Evolutionary conservation across 2,888 invertebrate genomes (phyloP).

Genomic region (Blastobasis adustella): DNA sequence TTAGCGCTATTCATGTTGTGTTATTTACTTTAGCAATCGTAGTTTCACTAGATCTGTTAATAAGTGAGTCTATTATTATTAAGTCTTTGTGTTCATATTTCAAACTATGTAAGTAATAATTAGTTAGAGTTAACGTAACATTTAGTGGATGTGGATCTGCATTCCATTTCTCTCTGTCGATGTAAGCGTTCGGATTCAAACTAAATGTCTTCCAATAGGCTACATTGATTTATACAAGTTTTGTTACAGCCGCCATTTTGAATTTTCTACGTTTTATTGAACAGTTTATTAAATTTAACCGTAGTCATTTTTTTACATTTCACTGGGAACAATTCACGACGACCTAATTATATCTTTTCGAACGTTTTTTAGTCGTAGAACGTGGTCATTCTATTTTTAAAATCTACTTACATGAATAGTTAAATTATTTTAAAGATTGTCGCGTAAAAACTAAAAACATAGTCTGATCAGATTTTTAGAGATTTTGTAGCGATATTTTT

Average conservation of each 20-base stretch:
- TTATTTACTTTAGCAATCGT: slow-evolving; percentile 24
- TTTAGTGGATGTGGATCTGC: slow-evolving; percentile 22
- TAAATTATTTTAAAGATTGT: slow-evolving; percentile 30
- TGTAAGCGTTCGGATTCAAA: slow-evolving; percentile 32
- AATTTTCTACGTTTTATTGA: neutral
- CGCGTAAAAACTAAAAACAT: slow-evolving; percentile 23
- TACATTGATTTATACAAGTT: slow-evolving; percentile 40
- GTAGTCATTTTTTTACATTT: slow-evolving; percentile 25
- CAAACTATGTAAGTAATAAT: slow-evolving; percentile 28
- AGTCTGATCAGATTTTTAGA: slow-evolving; percentile 51
- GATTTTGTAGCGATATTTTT: slow-evolving; percentile 63
- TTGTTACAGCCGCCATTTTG: slow-evolving; percentile 12
- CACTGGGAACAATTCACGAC: slow-evolving; percentile 58
- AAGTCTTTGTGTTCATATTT: slow-evolving; percentile 43
- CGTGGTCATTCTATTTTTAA: slow-evolving; percentile 18
- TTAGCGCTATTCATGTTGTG: slow-evolving; percentile 44
- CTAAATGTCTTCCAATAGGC: slow-evolving; percentile 69
- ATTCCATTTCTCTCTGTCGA: slow-evolving; percentile 37
- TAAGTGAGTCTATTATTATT: slow-evolving; percentile 23
- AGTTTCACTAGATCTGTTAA: slow-evolving; percentile 28
- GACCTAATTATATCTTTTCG: slow-evolving; percentile 59
- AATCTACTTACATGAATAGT: slow-evolving; percentile 21
- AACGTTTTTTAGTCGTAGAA: slow-evolving; percentile 30
- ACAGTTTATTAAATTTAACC: slow-evolving; percentile 18
- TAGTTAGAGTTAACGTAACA: slow-evolving; percentile 6